phyloP scores from a whole-genome alignment of 2,113 vertebrate genomes.

The Anoura caudifer region DNA sequence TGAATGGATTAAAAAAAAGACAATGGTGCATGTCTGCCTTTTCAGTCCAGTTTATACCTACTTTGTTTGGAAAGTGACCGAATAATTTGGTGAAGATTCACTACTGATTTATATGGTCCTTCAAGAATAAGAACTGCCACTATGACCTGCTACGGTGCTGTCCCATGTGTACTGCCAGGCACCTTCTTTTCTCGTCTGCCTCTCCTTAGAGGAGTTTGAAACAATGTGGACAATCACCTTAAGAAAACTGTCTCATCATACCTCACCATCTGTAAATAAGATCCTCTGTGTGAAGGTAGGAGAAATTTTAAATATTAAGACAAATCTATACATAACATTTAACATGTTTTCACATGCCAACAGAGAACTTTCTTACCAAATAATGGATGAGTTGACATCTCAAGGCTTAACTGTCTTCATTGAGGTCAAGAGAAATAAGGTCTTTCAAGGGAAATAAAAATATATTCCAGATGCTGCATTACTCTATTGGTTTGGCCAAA shows the following conservation, averaged over 20 bases:
- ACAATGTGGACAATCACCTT: neutral
- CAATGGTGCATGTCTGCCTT: neutral
- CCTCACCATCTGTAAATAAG: neutral
- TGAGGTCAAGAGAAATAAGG: neutral
- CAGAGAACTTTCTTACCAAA: neutral
- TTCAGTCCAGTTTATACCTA: neutral
- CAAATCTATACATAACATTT: neutral
- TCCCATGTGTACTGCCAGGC: neutral
- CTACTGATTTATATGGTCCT: neutral
- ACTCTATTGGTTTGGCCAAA: neutral
- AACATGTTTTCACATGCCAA: constrained; percentile 1
- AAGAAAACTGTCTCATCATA: neutral
- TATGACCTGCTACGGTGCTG: too few species aligned
- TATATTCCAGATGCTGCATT: neutral
- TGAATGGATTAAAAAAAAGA: neutral
- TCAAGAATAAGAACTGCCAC: neutral
- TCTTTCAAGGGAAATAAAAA: neutral
- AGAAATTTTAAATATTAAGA: neutral
- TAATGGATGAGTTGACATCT: neutral
- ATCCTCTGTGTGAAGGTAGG: neutral
- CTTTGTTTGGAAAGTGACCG: neutral
- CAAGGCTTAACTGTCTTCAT: neutral
- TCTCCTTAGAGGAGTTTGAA: neutral
- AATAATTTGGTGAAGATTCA: neutral
- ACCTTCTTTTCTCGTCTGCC: neutral